Percentiles rank a stretch among this genome's conserved stretches.
These are phyloP conservation scores for Entelurus aequoreus DNA, from an alignment of 2,113 vertebrate species.

Conservation along the genomic window DNA sequence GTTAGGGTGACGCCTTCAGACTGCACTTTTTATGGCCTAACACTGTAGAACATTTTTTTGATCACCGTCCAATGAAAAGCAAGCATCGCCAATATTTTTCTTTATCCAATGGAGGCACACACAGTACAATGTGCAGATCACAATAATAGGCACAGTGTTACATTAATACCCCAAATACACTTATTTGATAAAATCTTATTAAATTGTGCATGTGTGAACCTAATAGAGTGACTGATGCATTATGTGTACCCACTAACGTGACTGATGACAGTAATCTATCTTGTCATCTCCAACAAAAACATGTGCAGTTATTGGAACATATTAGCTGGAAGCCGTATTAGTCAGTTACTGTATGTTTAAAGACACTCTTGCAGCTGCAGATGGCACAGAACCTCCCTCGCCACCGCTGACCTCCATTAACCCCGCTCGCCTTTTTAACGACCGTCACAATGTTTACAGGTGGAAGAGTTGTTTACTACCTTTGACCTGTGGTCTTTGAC, in stretches of 20 bases:
- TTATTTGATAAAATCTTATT: neutral
- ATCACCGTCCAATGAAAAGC: too few species aligned
- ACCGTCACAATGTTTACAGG: slow-evolving; percentile 36
- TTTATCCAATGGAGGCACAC: too few species aligned
- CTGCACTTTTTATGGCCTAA: too few species aligned
- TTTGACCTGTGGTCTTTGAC: slow-evolving; percentile 39
- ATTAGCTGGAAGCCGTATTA: neutral
- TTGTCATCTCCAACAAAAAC: slow-evolving; percentile 4
- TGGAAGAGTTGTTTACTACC: slow-evolving; percentile 47
- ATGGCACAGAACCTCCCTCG: slow-evolving; percentile 10
- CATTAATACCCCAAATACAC: neutral
- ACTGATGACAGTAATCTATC: slow-evolving; percentile 2
- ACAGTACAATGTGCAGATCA: too few species aligned
- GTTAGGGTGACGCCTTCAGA: too few species aligned
- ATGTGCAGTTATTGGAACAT: neutral
- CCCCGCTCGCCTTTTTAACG: slow-evolving; percentile 30
- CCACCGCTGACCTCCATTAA: slow-evolving; percentile 35
- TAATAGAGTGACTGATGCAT: neutral
- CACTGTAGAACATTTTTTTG: too few species aligned
- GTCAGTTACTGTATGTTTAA: slow-evolving; percentile 6
- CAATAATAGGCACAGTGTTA: neutral
- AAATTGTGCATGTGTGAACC: neutral
- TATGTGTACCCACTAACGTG: neutral
- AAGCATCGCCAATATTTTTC: too few species aligned
- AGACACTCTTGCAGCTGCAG: slow-evolving; percentile 6